Evolutionary conservation across 2,113 vertebrate species (phyloP), one percentile per base, ranked within the genome.

Genomic region (Pelecanus crispus): DNA sequence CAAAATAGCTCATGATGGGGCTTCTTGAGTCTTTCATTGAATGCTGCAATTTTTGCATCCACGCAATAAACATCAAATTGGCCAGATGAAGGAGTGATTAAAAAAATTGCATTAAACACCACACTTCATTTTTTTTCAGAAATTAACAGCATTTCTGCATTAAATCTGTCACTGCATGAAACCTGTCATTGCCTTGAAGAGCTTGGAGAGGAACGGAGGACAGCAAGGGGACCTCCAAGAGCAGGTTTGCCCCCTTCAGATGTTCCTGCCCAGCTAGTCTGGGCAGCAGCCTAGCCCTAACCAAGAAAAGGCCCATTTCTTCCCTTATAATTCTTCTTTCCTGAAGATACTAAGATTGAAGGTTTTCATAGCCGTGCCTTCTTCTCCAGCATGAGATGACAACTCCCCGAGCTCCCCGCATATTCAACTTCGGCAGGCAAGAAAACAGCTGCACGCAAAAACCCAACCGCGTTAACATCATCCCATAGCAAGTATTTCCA

Each of bases 391-490:
- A 6, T 1, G 18, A 53, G 42, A 32, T 6, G 16, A 25, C 10
- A 63, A 13, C 11, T 25, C 24, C 50, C 19, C 2, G 1, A 40
- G 56, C 14, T 25, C 34, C 25, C 36, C 29, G 4, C 14, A 9
- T 1, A 3, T 12, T 36, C 63, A 42, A 2, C 26, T 70, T 11
- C 14, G n/a, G 8, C 19, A 68, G 16, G 18, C 22, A 62, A 49
- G n/a, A 53, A 44, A 75, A 66, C 36, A 58, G 28, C 26, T 22
- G 13, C 19, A 4, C 16, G 21, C 40, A 44, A 28, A 20, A 44
- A 62, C 20, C 20, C 45, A 45, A 9, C 25, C 5, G 0, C 2
- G 3, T 6, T 6, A 62, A 10, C 42, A 14, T 8, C 42, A 56
- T 9, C 49, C 31, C 72, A 31, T 2, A 10, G 4, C 2, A 1